Percentiles rank a stretch among this genome's conserved stretches.
Conservation (phyloP, 2,113 vertebrate species). For the Psittacula cyanocephala region DNA sequence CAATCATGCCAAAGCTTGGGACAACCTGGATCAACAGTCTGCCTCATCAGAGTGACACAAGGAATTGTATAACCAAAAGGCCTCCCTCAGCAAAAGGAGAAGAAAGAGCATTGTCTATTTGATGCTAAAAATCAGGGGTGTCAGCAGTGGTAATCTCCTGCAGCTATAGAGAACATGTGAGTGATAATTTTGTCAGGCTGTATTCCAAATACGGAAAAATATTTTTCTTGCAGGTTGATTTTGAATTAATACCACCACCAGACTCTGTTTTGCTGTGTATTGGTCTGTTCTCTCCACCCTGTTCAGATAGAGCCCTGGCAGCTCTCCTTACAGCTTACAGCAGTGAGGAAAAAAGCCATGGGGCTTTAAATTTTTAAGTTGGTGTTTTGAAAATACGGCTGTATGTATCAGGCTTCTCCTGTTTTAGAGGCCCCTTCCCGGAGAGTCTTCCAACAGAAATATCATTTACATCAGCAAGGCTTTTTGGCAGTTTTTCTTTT, state of each 20-base stretch:
- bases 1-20: neutral
- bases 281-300: neutral
- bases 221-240: neutral
- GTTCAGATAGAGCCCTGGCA: neutral
- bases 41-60: neutral
- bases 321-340: neutral
- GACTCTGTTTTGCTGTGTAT: neutral
- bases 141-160: neutral
- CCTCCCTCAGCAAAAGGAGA: neutral
- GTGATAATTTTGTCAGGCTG: neutral
- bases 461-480: slow-evolving; percentile 65
- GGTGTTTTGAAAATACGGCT: slow-evolving; percentile 65
- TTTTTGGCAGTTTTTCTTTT: slow-evolving; percentile 62
- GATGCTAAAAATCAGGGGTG: neutral
- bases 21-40: neutral
- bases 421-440: slow-evolving; percentile 50
- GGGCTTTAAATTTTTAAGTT: slow-evolving; percentile 56
- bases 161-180: neutral
- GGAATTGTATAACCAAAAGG: neutral
- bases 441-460: slow-evolving; percentile 64
- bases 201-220: neutral
- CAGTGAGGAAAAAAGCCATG: neutral
- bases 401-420: slow-evolving; percentile 55
- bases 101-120: rapidly evolving
- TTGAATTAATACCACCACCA: neutral